Evolutionary conservation across 2,797 vertebrate genomes (phyloP), one percentile per base, ranked within the genome.

Genomic region (Mycteria americana): DNA sequence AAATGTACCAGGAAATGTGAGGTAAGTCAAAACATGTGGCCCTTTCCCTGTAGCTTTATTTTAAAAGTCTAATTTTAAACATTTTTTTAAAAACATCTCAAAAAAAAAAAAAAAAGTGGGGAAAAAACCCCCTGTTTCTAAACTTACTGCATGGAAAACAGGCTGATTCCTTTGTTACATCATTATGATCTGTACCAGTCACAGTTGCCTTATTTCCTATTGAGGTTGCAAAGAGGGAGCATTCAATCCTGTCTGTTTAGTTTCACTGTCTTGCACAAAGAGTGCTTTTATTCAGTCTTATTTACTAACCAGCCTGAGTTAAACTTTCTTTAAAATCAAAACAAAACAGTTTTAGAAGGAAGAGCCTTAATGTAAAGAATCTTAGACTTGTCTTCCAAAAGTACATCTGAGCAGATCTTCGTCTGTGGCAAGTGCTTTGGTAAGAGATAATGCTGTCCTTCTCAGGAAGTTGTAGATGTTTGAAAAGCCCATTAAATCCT

Each of bases 401-500:
- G 18, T 54, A 9, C n/a, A 15, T 39, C 43, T 84, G 64, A 31
- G n/a, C 53, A 50, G 22, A 8, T 33, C 60, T 37, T 84, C 13
- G 22, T 27, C 46, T 59, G 39, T 30, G 62, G 41, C 43, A 53
- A 60, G 22, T 53, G 16, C 70, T 88, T 65, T 48, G 45, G 4
- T 24, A n/a, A 57, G 45, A 80, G 64, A 28, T 25, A 41, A 13
- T 25, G 35, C 59, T 2, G 3, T 64, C 77, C 67, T 91, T 57
- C 65, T 28, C 25, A 39, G 62, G 77, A 76, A 76, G 67, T 3
- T 9, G 18, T 39, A 64, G 59, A 33, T 72, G 33, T 76, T 76
- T 50, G 84, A 62, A 79, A 78, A 92, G 63, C 16, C 2, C 53
- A 74, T 93, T 88, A 95, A 77, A 31, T 73, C 48, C 50, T 84